phyloP scores from a whole-genome alignment of 2,888 invertebrate species.

The Megastigmus dorsalis region DNA sequence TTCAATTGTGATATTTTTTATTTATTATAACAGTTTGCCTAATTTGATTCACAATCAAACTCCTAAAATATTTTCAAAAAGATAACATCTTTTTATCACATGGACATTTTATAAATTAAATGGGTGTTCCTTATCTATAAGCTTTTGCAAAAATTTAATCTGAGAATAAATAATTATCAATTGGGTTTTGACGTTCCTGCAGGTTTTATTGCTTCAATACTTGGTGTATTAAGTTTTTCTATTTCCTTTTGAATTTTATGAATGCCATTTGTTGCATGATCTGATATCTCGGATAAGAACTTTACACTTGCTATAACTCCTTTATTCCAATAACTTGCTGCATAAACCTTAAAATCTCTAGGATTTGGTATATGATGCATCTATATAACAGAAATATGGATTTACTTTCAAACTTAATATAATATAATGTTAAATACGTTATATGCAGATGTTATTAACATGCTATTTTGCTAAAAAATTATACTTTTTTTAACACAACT shows the following conservation, averaged over 20 bases:
- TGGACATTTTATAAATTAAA: no score
- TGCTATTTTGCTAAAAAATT: no score
- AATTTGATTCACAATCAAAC: background rate
- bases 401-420: background rate
- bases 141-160: background rate
- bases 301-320: conserved; percentile 63
- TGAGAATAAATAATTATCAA: conserved; percentile 23
- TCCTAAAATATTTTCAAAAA: background rate
- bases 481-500: no score
- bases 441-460: no score
- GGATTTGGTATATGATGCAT: conserved; percentile 62
- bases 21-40: background rate
- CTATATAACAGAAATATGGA: conserved; percentile 52
- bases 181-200: conserved; percentile 17
- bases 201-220: background rate
- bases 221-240: conserved; percentile 32
- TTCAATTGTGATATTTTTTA: background rate
- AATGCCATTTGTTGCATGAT: conserved; percentile 59
- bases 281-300: conserved; percentile 63
- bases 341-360: conserved; percentile 24
- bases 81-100: background rate
- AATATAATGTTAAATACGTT: no score
- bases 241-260: conserved; percentile 45
- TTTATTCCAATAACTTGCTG: conserved; percentile 61
- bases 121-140: background rate